phyloP scores from a whole-genome alignment of 2,888 invertebrate genomes.

The Agriopis aurantiaria region DNA sequence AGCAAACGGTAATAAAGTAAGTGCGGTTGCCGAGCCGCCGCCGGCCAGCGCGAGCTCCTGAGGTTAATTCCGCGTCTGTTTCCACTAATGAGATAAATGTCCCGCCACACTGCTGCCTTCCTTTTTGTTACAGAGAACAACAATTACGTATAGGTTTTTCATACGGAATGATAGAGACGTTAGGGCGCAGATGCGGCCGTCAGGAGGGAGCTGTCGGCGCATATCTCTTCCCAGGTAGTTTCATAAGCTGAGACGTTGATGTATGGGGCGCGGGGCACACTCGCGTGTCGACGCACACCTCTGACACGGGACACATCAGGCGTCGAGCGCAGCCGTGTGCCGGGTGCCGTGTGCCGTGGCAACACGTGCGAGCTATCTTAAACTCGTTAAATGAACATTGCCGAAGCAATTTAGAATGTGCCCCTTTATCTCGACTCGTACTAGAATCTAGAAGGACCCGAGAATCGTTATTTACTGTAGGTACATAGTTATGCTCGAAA shows the following conservation, averaged over 20 bases:
- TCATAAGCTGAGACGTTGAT: constrained; percentile 78
- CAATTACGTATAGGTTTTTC: constrained; percentile 38
- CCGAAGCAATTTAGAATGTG: constrained; percentile 76
- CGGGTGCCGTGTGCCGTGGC: constrained; percentile 41
- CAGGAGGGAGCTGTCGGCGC: constrained; percentile 65
- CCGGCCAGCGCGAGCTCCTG: constrained; percentile 54
- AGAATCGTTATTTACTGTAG: constrained; percentile 58
- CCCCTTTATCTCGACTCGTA: constrained; percentile 69
- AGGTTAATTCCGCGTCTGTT: constrained; percentile 64
- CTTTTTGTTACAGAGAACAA: constrained; percentile 46
- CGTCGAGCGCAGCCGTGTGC: constrained; percentile 2
- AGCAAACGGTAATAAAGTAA: constrained; percentile 69
- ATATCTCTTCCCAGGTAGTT: constrained; percentile 71
- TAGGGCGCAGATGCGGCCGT: constrained; percentile 47
- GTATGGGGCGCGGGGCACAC: constrained; percentile 63
- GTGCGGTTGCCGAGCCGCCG: constrained; percentile 53
- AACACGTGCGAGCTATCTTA: constrained; percentile 80
- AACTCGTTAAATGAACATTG: constrained; percentile 76
- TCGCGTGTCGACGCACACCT: constrained; percentile 49
- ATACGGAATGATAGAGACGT: constrained; percentile 41
- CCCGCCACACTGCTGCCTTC: constrained; percentile 46
- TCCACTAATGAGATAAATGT: constrained; percentile 63
- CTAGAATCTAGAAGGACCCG: constrained; percentile 56
- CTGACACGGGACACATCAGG: constrained; percentile 64
- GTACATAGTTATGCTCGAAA: constrained; percentile 42